Base-by-base conservation (phyloP, 2,888 invertebrate genomes). In the Cantharis flavilabris region DNA sequence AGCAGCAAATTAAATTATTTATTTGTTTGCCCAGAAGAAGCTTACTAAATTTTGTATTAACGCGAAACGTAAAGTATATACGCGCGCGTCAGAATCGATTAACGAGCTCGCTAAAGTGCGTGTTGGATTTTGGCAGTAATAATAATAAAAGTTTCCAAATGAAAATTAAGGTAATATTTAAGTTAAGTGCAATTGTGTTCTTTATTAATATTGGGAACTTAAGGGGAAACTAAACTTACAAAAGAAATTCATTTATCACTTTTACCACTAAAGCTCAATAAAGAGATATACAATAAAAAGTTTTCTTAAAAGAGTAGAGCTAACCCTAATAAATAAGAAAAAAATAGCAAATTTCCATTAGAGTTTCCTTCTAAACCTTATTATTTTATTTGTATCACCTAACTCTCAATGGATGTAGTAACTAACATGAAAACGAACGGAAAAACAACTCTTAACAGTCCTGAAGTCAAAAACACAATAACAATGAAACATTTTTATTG, bases 301-400 rank as follows among this genome's bases (percentile, higher is more conserved):
- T 67, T 67, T 28, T n/a, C 33, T 14, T 28, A 11, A 28, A 33
- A 70, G 28, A 16, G 28, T 30, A 18, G 28, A 30, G 16, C 30
- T 30, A 18, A 30, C 33, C 33, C 71, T 28, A 33, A 75, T 75
- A 75, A 75, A 75, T 75, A 71, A 71, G 28, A 67, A 65, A 71
- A 75, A 67, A 67, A 75, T 75, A 75, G 65, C 70, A 75, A 75
- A 75, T 75, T 70, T 75, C 75, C 75, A 75, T 75, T 75, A 75
- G 70, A 23, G 33, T 14, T 14, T 64, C 63, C 30, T 14, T 63
- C 75, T 70, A 70, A 67, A 70, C 63, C 71, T 70, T 75, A 75
- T 75, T 75, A 75, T 75, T 75, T 75, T 75, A 75, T 75, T 75
- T 75, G 30, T 28, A 70, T 65, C 75, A 71, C 75, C 70, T 75